Evolutionary conservation across 2,797 vertebrate genomes (phyloP), one percentile per base, ranked within the genome.

Genomic region (Acanthurus leucopareius): DNA sequence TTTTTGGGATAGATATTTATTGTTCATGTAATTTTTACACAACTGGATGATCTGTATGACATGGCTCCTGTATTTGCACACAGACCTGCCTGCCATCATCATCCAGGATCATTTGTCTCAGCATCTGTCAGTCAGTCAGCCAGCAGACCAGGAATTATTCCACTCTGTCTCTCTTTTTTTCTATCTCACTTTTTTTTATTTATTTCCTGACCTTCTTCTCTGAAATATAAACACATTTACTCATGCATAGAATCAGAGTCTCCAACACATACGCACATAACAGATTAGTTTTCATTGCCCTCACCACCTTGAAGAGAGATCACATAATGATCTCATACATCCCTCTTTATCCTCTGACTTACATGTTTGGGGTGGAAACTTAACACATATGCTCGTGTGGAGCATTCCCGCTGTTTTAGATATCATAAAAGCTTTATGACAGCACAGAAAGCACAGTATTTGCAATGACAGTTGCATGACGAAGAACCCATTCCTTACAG

Each of bases 381-480:
- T 15, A 7, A 20, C 15, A 11, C 20, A 22, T 53, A 38, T 42
- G 44, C 71, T 51, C 1, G 1, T 79, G 54, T 53, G 16, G 22
- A 70, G n/a, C n/a, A 45, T 52, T 66, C 28, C 38, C 11, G 44
- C 51, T 5, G 56, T 62, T 80, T 53, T 78, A 71, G 81, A n/a
- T 56, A 68, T 73, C 52, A 69, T 56, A 11, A 40, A 78, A 58
- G 48, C 14, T 25, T 48, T 48, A 44, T 58, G 69, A 79, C 53
- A 53, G 57, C 60, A 17, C 59, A 67, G 61, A 67, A 73, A 38
- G 28, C 28, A 2, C 22, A 25, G 51, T 19, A 38, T 62, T 66
- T 80, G 9, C 38, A 68, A 20, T 86, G 68, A 65, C 65, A 80
- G 47, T 53, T 71, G 61, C 53, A 52, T 74, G 68, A 79, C 58